Evolutionary conservation across 2,113 vertebrate genomes (phyloP).

Genomic region (Clupea harengus): DNA sequence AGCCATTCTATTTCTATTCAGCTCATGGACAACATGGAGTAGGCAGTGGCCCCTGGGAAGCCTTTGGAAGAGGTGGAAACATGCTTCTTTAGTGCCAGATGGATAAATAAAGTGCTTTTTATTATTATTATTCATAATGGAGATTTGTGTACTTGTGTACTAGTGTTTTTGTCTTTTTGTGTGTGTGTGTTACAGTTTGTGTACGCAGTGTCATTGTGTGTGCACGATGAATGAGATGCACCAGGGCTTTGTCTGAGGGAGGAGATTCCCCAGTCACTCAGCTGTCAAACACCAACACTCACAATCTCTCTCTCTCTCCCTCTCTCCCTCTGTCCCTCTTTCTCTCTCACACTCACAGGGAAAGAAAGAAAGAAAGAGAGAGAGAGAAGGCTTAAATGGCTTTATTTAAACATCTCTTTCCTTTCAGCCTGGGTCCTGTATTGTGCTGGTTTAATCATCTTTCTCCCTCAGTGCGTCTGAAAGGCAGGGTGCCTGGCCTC

Average conservation of each 20-base stretch:
- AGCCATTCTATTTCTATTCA: not conserved
- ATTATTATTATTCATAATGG: constrained; percentile 7
- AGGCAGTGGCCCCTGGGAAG: not conserved
- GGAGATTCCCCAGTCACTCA: not conserved
- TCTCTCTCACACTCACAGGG: not conserved
- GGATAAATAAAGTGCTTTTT: not conserved
- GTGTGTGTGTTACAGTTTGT: constrained; percentile 3
- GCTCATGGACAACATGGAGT: not conserved
- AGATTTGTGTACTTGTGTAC: not conserved
- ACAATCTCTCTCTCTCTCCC: not conserved
- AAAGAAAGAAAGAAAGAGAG: constrained; percentile 1
- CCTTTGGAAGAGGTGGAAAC: not conserved
- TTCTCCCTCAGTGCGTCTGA: constrained; percentile 32
- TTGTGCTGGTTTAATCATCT: constrained; percentile 24
- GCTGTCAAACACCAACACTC: not conserved
- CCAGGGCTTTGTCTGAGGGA: not conserved
- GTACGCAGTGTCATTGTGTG: not conserved
- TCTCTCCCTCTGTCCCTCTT: not conserved
- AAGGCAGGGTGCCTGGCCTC: constrained; percentile 13
- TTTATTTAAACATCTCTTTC: constrained; percentile 34
- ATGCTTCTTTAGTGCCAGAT: not conserved
- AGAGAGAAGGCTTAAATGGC: constrained; percentile 23
- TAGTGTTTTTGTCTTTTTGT: not conserved
- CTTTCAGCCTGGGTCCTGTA: constrained; percentile 12
- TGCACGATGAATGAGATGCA: not conserved